phyloP scores from a whole-genome alignment of 2,888 invertebrate genomes.

The Diarsia brunnea region DNA sequence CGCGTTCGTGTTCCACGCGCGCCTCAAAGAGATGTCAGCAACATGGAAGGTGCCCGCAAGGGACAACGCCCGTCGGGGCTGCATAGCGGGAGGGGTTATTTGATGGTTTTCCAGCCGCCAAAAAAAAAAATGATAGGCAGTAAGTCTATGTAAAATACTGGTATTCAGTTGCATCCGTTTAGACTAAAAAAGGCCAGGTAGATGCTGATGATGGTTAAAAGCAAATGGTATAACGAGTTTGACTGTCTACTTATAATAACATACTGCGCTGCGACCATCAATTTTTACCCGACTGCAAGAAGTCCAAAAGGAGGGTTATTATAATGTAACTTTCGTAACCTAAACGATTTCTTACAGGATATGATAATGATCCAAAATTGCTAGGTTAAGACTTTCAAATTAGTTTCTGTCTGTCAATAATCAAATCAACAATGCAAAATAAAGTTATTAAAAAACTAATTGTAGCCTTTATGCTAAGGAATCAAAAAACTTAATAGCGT shows the following conservation, averaged over 20 bases:
- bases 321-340: constrained; percentile 6
- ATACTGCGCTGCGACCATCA: not conserved
- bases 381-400: constrained; percentile 8
- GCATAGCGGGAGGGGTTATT: too few species aligned
- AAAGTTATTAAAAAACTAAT: constrained; percentile 50
- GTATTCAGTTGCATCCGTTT: not conserved
- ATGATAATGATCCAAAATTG: constrained; percentile 35
- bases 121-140: too few species aligned
- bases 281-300: not conserved
- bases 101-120: too few species aligned
- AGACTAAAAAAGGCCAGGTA: not conserved
- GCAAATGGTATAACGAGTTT: not conserved
- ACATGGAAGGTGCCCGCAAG: too few species aligned
- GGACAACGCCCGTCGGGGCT: too few species aligned
- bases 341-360: constrained; percentile 27
- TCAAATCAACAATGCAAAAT: constrained; percentile 24
- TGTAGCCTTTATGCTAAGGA: constrained; percentile 31
- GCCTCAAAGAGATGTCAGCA: too few species aligned
- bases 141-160: not conserved
- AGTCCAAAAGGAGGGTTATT: too few species aligned
- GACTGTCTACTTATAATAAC: not conserved
- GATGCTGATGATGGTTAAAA: not conserved
- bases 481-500: constrained; percentile 40
- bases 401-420: constrained; percentile 1
- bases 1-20: too few species aligned